Evolutionary conservation across 2,888 invertebrate genomes (phyloP), one percentile per base, ranked within the genome.

Genomic region (Oligia strigilis): DNA sequence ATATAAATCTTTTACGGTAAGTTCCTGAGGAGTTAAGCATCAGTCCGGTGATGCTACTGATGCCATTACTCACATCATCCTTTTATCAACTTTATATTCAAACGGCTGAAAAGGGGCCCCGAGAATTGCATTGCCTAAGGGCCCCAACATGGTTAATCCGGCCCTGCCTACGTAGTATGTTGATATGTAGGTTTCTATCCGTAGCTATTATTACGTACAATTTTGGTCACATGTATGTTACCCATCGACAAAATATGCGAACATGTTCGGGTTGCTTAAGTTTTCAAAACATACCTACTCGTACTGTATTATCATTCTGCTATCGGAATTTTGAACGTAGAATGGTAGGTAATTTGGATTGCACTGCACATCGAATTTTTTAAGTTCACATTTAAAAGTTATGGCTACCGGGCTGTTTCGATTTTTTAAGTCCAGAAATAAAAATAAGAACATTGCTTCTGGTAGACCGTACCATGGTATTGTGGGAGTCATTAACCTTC

Each of bases 171-270:
- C 52, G 65, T 75, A 64, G 55, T 43, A 49, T 36, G 29, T 64
- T 70, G 23, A 9, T 36, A 67, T 65, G 49, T 81, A 81, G 66
- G 60, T 55, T 81, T 36, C 43, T 81, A 75, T 75, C 65, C 52
- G 49, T 75, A 14, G 40, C 49, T 55, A 58, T 67, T 29, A 4
- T 23, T 19, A 40, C 52, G 43, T 62, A 67, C 55, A 82, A 82
- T 69, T 79, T 71, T 46, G 29, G 81, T 23, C 49, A 19, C 60
- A 55, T 62, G 60, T 66, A 55, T 55, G 60, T 66, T 62, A 55
- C 23, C 43, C 66, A 82, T 67, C 19, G 19, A 29, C 55, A 81
- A 75, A 58, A 49, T 46, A 69, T 43, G 23, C 23, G 19, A 36
- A 36, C 40, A 14, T 78, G 29, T 62, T 78, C 29, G 29, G 43